Base-by-base conservation (phyloP, 2,797 vertebrate genomes). In the Anguilla pacifica region DNA sequence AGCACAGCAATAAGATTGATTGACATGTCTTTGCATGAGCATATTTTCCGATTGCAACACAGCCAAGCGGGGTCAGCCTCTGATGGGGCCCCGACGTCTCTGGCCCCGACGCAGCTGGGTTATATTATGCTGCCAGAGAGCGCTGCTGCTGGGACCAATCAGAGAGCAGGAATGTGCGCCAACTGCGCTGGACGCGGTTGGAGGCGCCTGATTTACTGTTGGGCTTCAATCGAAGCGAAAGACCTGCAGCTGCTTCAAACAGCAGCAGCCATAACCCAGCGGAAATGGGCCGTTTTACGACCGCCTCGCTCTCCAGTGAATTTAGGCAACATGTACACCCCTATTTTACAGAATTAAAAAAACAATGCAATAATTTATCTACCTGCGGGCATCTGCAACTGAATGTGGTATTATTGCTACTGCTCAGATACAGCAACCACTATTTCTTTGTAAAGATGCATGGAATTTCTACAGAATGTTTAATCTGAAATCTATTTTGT, bases 171-270 rank as follows among this genome's bases (percentile, higher is more conserved):
- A 82, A 82, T 49, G 43, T 13, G 43, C 19, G 19, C 43, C 79
- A n/a, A 82, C 43, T 11, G 15, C 25, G 25, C 6, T 11, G 46
- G 77, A 46, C 77, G 4, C 43, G 77, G 43, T 35, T 81, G 43
- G 43, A 9, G 79, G 6, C 79, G 13, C 79, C 79, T 82, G 79
- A 82, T 82, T 82, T 82, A 82, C 79, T 82, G 79, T 51, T 6
- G 46, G 19, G 79, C 35, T 82, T 82, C 79, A 82, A 82, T 82
- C 79, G 19, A 13, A 55, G 46, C 31, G 53, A 84, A 46, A 72
- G 28, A 87, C 35, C 81, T 59, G 83, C 35, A 84, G 64, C 82
- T 74, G 82, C 87, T 84, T 72, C 59, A 77, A 53, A 74, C 64
- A 17, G 46, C 43, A 3, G 79, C 46, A 10, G 79, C 25, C 79